phyloP scores from a whole-genome alignment of 1,140 invertebrate species.

The Cyphomyrmex costatus region DNA sequence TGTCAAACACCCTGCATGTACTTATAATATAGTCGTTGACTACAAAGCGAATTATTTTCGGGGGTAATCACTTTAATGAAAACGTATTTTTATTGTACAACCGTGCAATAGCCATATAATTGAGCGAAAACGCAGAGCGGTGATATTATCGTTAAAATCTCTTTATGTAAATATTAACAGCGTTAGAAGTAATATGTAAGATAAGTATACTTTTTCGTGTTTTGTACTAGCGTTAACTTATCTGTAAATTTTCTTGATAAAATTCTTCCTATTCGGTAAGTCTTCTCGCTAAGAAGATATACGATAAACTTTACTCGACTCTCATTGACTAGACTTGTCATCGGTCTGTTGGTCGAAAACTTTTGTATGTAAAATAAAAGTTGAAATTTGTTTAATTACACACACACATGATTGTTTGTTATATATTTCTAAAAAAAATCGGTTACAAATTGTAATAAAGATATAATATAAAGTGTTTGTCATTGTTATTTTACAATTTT shows the following conservation, averaged over 20 bases:
- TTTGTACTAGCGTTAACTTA: slow-evolving; percentile 39
- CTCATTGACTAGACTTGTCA: neutral
- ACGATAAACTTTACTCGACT: neutral
- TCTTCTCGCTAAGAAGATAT: neutral
- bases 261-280: neutral
- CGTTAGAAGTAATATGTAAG: slow-evolving; percentile 60
- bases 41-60: slow-evolving; percentile 18
- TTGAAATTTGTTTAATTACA: slow-evolving; percentile 61
- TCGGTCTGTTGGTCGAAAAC: slow-evolving; percentile 1
- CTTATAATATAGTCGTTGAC: neutral
- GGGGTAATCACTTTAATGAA: slow-evolving; percentile 7
- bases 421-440: neutral
- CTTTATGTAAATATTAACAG: slow-evolving; percentile 72
- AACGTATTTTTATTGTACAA: slow-evolving; percentile 28
- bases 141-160: slow-evolving; percentile 74
- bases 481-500: neutral
- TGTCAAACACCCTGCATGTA: no score
- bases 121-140: slow-evolving; percentile 63
- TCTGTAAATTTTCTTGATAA: slow-evolving; percentile 42
- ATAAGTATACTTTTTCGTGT: slow-evolving; percentile 44
- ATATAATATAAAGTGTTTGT: neutral
- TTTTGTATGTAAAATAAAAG: slow-evolving; percentile 68
- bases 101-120: slow-evolving; percentile 65
- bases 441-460: neutral
- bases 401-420: neutral